Evolutionary conservation across 2,797 vertebrate species (phyloP).

Genomic region (Etheostoma nigrum): DNA sequence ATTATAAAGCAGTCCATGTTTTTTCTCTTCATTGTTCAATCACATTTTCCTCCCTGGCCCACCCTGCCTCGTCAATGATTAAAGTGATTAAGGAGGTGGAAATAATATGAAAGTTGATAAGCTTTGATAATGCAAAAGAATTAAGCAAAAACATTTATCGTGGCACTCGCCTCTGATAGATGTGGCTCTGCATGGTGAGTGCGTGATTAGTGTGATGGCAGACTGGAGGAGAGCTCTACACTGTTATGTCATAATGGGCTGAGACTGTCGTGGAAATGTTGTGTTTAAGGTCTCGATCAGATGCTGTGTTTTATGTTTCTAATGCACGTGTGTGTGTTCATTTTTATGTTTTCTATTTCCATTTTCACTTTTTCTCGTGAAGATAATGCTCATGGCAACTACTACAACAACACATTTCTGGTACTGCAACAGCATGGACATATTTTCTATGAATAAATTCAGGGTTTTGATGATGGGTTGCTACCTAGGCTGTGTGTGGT

Average conservation of each 20-base stretch:
- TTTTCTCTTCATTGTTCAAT: constrained; percentile 68
- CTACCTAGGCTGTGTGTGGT: constrained; percentile 80
- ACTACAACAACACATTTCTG: constrained; percentile 7
- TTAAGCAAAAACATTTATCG: constrained; percentile 63
- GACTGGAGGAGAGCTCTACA: constrained; percentile 39
- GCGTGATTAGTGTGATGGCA: constrained; percentile 65
- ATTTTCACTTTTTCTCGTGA: constrained; percentile 10
- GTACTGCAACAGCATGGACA: constrained; percentile 3
- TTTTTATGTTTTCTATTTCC: constrained; percentile 15
- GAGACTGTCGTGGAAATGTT: constrained; percentile 32
- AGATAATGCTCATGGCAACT: constrained; percentile 30
- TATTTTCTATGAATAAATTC: constrained; percentile 45
- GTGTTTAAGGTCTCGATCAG: constrained; percentile 14
- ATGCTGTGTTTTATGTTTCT: constrained; percentile 15
- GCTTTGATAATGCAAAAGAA: constrained; percentile 76
- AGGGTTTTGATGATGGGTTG: constrained; percentile 53
- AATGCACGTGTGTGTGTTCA: neutral
- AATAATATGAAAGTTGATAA: constrained; percentile 78
- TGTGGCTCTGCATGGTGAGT: constrained; percentile 69
- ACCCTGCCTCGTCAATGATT: constrained; percentile 73
- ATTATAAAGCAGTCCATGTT: constrained; percentile 73
- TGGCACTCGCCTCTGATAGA: constrained; percentile 50
- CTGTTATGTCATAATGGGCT: constrained; percentile 48
- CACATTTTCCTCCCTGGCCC: constrained; percentile 64
- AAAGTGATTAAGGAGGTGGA: constrained; percentile 76